Evolutionary conservation across 2,797 vertebrate genomes (phyloP), one percentile per base, ranked within the genome.

Genomic region (Siniperca obscura): DNA sequence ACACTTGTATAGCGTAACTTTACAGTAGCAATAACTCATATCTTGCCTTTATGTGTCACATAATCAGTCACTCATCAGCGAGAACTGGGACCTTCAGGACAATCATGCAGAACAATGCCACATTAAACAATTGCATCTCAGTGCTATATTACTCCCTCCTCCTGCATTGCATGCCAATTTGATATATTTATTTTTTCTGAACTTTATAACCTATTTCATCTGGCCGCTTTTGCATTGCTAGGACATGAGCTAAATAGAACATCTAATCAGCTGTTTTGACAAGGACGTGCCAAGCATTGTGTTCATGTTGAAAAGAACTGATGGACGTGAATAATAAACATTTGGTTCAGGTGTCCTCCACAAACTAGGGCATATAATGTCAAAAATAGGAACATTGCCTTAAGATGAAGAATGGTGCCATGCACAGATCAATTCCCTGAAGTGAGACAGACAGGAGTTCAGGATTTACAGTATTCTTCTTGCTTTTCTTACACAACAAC

Each of bases 341-440:
- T 42, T 13, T 34, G 25, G 22, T 57, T 21, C 34, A 4, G 13
- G 4, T 62, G 76, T 72, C 76, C 56, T 75, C 10, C 2, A 56
- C 21, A 34, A 74, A 70, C 25, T 19, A 27, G 25, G 17, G 4
- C 59, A 13, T 16, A 34, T 68, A 27, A 42, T 53, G 46, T 44
- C n/a, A 61, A 56, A 82, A 82, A 60, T 19, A 71, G 16, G 34
- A 34, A 64, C 21, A 57, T 11, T 19, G 30, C 55, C 56, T 34
- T 66, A 3, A 81, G 53, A 70, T 40, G 66, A 76, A 56, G 13
- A 55, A 75, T 1, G 16, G 14, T 38, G 34, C 25, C 44, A 27
- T 21, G 13, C 16, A 21, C 22, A 16, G 53, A 76, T 83, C 56
- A 80, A 34, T 73, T 59, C 76, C 61, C 75, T 16, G 48, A 71